A percentile compares a stretch with the other conserved stretches of the same genome.
These are phyloP conservation scores for Sinocyclocheilus rhinocerous DNA, from an alignment of 2,113 vertebrate species.

Conservation along the genomic window DNA sequence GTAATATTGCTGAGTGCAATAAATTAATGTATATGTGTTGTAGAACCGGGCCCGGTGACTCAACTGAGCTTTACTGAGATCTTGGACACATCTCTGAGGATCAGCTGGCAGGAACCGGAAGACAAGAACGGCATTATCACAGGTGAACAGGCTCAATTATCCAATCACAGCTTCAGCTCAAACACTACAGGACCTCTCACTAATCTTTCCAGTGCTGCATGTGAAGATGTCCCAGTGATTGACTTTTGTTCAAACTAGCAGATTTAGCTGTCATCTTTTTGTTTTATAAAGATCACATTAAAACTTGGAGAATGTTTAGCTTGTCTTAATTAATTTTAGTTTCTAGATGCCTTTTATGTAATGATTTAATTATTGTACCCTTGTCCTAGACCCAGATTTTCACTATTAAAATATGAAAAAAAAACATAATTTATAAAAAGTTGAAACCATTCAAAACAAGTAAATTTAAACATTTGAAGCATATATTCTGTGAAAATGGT, in stretches of 20 bases:
- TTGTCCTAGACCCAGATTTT: background rate
- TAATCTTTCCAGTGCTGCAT: background rate
- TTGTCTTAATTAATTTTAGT: background rate
- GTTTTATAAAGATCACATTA: background rate
- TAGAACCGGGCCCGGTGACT: conserved; percentile 88
- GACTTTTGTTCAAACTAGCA: background rate
- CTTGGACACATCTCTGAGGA: conserved; percentile 91
- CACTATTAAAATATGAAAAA: background rate
- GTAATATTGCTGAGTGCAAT: background rate
- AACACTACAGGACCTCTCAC: background rate
- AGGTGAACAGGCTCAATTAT: conserved; percentile 69
- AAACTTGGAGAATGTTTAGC: background rate
- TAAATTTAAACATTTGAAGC: background rate
- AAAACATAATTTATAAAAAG: background rate
- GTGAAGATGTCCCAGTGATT: background rate
- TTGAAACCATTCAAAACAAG: background rate
- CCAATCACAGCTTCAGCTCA: background rate
- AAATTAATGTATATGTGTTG: conserved; percentile 44
- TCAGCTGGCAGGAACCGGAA: conserved; percentile 93
- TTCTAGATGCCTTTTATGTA: background rate
- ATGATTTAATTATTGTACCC: background rate
- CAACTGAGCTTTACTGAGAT: conserved; percentile 94
- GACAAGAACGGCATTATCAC: conserved; percentile 93
- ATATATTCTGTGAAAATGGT: background rate
- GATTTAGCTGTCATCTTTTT: background rate